Evolutionary conservation across 2,888 invertebrate species (phyloP).

Genomic region (Laothoe populi): DNA sequence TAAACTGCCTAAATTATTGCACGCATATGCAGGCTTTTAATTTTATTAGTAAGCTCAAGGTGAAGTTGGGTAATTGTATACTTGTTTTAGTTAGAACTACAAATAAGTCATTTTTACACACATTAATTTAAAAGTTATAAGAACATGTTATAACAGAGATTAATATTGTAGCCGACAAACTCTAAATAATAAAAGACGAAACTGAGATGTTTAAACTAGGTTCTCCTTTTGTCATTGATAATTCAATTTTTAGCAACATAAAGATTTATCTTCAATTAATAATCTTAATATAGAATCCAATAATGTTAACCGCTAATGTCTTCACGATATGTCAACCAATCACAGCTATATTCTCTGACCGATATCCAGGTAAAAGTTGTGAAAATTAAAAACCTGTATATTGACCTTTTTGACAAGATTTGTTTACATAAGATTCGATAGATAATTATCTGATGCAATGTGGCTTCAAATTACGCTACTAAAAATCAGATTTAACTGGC

Average conservation of each 20-base stretch:
- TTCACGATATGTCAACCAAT: constrained; percentile 6
- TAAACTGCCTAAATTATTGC: constrained; percentile 14
- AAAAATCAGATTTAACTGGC: constrained; percentile 36
- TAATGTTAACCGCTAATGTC: background rate
- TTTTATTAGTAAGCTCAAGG: constrained; percentile 13
- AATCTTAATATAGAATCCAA: no score
- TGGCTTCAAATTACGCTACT: constrained; percentile 47
- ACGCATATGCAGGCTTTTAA: background rate
- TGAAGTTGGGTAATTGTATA: constrained; percentile 31
- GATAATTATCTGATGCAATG: constrained; percentile 49
- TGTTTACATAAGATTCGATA: constrained; percentile 47
- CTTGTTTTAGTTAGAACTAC: constrained; percentile 28
- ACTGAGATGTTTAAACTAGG: no score
- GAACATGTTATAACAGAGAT: background rate
- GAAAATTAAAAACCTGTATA: constrained; percentile 8
- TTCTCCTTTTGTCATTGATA: no score
- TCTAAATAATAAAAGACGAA: no score
- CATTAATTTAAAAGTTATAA: background rate
- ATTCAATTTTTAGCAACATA: no score
- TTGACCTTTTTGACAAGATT: constrained; percentile 43
- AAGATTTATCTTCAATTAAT: no score
- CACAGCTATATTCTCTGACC: background rate
- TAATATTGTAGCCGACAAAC: no score
- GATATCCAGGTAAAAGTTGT: background rate
- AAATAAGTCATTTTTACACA: background rate